Conservation (phyloP, 2,888 invertebrate genomes). For the Bimastos eiseni region DNA sequence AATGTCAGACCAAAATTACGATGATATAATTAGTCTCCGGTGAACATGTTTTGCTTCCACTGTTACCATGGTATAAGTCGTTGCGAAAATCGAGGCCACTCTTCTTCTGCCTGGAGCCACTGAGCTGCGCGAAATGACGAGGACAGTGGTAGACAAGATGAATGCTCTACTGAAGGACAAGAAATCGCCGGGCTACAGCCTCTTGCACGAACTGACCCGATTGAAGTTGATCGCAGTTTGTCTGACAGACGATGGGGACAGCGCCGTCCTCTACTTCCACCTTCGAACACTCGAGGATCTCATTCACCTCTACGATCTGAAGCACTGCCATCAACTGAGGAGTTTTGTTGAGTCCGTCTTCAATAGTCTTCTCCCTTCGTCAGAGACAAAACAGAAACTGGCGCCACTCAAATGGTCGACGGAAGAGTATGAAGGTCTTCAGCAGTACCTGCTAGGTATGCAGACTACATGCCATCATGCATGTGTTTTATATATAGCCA, state of each 20-base stretch:
- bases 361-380: not conserved
- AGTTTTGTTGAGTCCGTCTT: conserved; percentile 8
- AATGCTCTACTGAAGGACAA: not conserved
- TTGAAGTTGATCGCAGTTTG: conserved; percentile 13
- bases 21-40: not conserved
- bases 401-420: not conserved
- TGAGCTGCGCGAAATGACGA: not conserved
- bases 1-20: too few relatives aligned
- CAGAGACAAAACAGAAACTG: not conserved
- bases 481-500: too few relatives aligned
- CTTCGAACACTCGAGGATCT: not conserved
- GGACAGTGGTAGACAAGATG: not conserved
- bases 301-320: not conserved
- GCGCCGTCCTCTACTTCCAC: conserved; percentile 7
- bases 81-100: not conserved
- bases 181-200: not conserved
- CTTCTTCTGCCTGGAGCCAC: not conserved
- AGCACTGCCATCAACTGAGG: not conserved
- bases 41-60: not conserved
- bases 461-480: too few relatives aligned
- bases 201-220: not conserved
- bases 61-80: not conserved
- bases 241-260: not conserved
- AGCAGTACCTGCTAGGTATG: conserved; percentile 9
- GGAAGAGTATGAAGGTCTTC: not conserved